Evolutionary conservation across 2,113 vertebrate species (phyloP), one percentile per base, ranked within the genome.

Genomic region (Marmota monax): DNA sequence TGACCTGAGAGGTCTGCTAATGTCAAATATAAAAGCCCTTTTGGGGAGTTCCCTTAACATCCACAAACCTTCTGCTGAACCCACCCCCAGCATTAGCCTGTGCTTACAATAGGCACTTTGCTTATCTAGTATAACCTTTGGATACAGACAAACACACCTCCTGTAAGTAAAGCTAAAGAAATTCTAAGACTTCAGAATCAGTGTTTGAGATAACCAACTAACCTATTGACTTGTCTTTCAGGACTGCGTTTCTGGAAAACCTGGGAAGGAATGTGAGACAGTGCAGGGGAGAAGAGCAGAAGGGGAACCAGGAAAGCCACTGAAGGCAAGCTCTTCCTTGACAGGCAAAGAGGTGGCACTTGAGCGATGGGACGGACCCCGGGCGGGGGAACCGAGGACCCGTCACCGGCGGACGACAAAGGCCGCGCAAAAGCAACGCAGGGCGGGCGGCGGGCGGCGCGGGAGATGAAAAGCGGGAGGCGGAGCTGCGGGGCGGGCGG

Each of bases 401-500:
- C 17, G 80, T 2, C 4, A 14, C 13, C 37, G 1, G 34, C 1
- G 2, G n/a, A 3, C 48, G 0, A 77, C 82, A 32, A 51, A 67
- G 72, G 58, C 45, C 2, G 56, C 4, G 65, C 13, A 1, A 0
- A 61, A 42, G 79, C 58, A 0, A n/a, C 16, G 14, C 2, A 1
- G 61, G 32, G 61, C 23, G 23, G 25, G 58, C 61, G 2, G 72
- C 34, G 11, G 58, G 39, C 7, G 10, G 39, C 67, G 0, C 7
- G 27, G 88, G 86, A 34, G 82, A 58, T 29, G 16, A 16, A 17
- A n/a, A 5, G 87, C 29, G n/a, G 83, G 96, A 65, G 97, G 97
- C 97, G 98, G 97, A 56, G 96, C 96, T 29, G 93, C 56, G 27
- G 92, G 76, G 63, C 39, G 61, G 88, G 72, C 53, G 39, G 84